Base-by-base conservation (phyloP, 2,113 vertebrate species). In the Rhynchomys soricoides region DNA sequence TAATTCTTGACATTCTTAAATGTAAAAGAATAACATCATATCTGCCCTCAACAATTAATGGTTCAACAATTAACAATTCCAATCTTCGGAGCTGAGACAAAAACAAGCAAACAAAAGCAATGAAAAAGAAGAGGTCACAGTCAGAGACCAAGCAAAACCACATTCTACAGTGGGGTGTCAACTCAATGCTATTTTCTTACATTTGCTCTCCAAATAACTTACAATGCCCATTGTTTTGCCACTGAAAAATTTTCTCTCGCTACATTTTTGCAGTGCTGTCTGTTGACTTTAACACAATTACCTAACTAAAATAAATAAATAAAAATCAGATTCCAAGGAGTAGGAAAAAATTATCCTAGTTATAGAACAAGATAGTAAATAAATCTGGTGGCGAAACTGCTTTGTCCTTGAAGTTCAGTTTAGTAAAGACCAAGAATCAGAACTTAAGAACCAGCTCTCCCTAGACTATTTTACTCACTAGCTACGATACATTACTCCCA, bases 41-140 rank as follows among this genome's bases (percentile, higher is more conserved):
- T 75, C 71, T 10, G 24, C 89, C 45, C 62, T 92, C 74, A 24
- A 92, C 15, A 97, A 93, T 89, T 95, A 96, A 90, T 48, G 96
- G 59, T 90, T 93, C n/a, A n/a, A n/a, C n/a, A n/a, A n/a, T n/a
- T n/a, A n/a, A n/a, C n/a, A 90, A 97, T 89, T 91, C 95, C 90
- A 95, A 77, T 97, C 94, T 97, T 97, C 92, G 91, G n/a, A 97
- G 89, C 85, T 68, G 95, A 96, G 86, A 50, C 62, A 86, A 66
- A 85, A 85, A 5, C 16, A 83, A 85, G 22, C 52, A 90, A 96
- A 95, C 75, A 81, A 92, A 37, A 90, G 86, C 48, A 95, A 95
- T 2, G 81, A 94, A 89, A 91, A 95, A 92, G 59, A 97, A 97
- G 92, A 91, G 0, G 0, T 95, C 34, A 95, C 37, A 92, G 43